These are phyloP conservation scores for Penaeus japonicus DNA, from an alignment of 1,140 invertebrate genomes.

Conservation along the genomic window DNA sequence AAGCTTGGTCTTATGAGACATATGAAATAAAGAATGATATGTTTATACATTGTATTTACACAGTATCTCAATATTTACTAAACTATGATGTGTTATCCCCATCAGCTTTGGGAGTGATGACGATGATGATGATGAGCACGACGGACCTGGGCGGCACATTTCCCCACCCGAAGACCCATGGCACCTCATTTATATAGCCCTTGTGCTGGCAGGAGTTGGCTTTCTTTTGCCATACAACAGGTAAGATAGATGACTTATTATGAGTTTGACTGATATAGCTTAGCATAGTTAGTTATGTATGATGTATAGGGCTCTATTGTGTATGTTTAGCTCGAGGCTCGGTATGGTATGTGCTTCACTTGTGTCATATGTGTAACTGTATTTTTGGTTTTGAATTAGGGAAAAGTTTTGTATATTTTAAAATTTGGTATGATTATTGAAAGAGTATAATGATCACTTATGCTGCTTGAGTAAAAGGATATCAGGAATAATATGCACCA, in stretches of 20 bases:
- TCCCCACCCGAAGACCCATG: constrained; percentile 62
- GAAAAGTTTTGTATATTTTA: too few relatives aligned
- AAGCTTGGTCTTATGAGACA: too few relatives aligned
- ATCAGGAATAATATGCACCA: too few relatives aligned
- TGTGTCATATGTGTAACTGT: too few relatives aligned
- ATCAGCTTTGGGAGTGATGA: constrained; percentile 29
- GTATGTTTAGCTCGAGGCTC: too few relatives aligned
- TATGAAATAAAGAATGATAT: too few relatives aligned
- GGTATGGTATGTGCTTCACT: too few relatives aligned
- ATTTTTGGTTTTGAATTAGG: too few relatives aligned
- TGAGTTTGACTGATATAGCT: constrained; percentile 39
- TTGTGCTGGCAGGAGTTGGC: constrained; percentile 85
- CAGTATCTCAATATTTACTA: neutral
- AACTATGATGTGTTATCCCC: neutral
- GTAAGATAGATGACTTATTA: constrained; percentile 64
- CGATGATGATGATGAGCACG: constrained; percentile 49
- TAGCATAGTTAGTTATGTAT: neutral
- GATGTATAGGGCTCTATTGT: neutral
- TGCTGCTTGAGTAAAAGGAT: too few relatives aligned
- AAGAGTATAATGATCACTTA: too few relatives aligned
- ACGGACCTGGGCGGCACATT: constrained; percentile 41
- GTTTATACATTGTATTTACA: neutral
- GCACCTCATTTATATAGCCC: constrained; percentile 80
- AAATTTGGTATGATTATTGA: too few relatives aligned
- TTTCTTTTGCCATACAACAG: constrained; percentile 92